Conservation (phyloP, 2,797 vertebrate genomes). For the Etheostoma nigrum region DNA sequence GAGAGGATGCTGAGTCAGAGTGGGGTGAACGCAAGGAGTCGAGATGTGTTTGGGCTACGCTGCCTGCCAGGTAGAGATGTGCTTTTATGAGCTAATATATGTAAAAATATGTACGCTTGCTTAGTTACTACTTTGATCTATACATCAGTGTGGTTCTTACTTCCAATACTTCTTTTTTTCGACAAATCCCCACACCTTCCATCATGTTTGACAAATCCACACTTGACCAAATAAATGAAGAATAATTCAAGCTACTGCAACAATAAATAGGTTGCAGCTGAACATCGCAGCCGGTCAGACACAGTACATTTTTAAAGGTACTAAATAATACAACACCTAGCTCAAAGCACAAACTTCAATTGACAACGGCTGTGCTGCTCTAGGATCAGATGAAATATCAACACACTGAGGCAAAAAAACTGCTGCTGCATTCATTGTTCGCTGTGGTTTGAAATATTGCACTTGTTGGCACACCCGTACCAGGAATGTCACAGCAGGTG, state of each 20-base stretch:
- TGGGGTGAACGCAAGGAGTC: conserved; percentile 72
- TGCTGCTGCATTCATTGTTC: conserved; percentile 7
- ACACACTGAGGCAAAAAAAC: background rate
- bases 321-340: conserved; percentile 12
- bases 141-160: background rate
- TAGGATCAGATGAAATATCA: conserved; percentile 1
- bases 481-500: conserved; percentile 44
- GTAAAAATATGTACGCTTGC: no score
- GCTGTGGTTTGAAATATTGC: conserved; percentile 23
- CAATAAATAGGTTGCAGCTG: conserved; percentile 1
- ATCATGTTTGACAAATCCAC: background rate
- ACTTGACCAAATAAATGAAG: background rate
- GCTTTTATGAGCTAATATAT: background rate
- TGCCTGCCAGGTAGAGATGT: conserved; percentile 84
- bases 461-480: conserved; percentile 24
- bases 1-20: conserved; percentile 87
- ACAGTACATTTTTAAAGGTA: background rate
- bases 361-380: background rate
- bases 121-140: background rate
- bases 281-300: background rate
- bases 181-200: background rate
- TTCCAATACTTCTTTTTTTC: background rate
- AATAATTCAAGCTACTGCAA: background rate
- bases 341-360: background rate
- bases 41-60: conserved; percentile 84